A percentile compares a stretch with the other conserved stretches of the same genome.
Evolutionary conservation across 2,888 invertebrate species (phyloP).

Genomic region (Hyalella azteca): DNA sequence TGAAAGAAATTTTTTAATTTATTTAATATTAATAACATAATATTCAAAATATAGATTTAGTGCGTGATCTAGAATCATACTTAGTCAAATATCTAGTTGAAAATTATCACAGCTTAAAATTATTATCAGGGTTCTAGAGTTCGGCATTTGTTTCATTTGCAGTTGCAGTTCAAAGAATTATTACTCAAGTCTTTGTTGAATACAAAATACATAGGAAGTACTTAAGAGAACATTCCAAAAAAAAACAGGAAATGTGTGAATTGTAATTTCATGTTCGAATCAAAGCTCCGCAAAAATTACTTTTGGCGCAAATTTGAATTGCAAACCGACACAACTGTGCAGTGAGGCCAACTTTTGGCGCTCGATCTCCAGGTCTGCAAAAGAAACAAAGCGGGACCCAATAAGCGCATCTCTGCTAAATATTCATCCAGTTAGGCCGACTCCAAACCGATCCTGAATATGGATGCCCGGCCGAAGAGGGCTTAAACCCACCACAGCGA

Average conservation of each 20-base stretch:
- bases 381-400: background rate
- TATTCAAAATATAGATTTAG: no score
- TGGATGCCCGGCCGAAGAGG: background rate
- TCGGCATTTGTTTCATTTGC: no score
- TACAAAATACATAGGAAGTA: background rate
- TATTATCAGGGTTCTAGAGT: no score
- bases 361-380: background rate
- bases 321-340: background rate
- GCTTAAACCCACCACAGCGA: conserved; percentile 7
- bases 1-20: no score
- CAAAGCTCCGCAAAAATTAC: no score
- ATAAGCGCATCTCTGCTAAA: conserved; percentile 31
- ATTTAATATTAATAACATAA: no score
- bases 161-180: no score
- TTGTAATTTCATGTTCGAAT: no score
- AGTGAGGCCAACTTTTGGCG: background rate
- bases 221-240: background rate
- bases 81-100: no score
- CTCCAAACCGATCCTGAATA: conserved; percentile 27
- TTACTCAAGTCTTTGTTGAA: background rate
- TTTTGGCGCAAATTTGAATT: background rate
- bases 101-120: no score
- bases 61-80: no score
- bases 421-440: conserved; percentile 33
- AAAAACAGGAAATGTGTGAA: background rate